phyloP scores from a whole-genome alignment of 1,140 invertebrate species.

The Drosophila subobscura region DNA sequence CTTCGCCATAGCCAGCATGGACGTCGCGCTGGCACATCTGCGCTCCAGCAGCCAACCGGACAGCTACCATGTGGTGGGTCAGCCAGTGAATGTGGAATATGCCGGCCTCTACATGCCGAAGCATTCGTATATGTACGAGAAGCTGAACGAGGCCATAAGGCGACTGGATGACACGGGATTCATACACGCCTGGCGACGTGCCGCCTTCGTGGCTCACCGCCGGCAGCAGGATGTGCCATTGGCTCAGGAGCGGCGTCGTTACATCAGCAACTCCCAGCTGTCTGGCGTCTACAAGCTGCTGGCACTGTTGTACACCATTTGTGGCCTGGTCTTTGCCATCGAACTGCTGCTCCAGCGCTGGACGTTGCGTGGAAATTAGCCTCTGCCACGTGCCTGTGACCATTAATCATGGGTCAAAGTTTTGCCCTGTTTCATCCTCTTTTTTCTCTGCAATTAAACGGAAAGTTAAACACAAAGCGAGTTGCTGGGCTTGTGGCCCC shows the following conservation, averaged over 20 bases:
- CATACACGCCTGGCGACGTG: slow-evolving; percentile 44
- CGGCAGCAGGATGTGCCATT: background rate
- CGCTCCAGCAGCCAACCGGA: slow-evolving; percentile 4
- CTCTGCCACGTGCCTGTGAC: background rate
- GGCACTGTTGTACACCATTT: slow-evolving; percentile 32
- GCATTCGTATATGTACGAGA: slow-evolving; percentile 54
- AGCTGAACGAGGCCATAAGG: slow-evolving; percentile 34
- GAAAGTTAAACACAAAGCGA: slow-evolving; percentile 1
- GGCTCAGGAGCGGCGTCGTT: slow-evolving; percentile 4
- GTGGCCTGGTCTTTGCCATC: slow-evolving; percentile 21
- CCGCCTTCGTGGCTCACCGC: slow-evolving; percentile 31
- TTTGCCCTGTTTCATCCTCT: background rate
- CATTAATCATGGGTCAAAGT: slow-evolving; percentile 1
- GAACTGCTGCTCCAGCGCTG: slow-evolving; percentile 29
- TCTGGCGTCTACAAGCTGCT: slow-evolving; percentile 46
- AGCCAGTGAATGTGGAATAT: slow-evolving; percentile 62
- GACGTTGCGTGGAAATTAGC: too few relatives aligned
- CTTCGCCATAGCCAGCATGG: slow-evolving; percentile 55
- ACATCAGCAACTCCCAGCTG: slow-evolving; percentile 32
- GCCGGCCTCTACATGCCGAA: slow-evolving; percentile 68
- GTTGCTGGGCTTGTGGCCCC: background rate
- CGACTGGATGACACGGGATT: slow-evolving; percentile 51
- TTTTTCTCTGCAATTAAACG: background rate
- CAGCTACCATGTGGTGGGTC: slow-evolving; percentile 34
- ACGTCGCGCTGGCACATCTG: slow-evolving; percentile 33